These are phyloP conservation scores for Brenthis daphne DNA, from an alignment of 2,888 invertebrate genomes.

Conservation along the genomic window DNA sequence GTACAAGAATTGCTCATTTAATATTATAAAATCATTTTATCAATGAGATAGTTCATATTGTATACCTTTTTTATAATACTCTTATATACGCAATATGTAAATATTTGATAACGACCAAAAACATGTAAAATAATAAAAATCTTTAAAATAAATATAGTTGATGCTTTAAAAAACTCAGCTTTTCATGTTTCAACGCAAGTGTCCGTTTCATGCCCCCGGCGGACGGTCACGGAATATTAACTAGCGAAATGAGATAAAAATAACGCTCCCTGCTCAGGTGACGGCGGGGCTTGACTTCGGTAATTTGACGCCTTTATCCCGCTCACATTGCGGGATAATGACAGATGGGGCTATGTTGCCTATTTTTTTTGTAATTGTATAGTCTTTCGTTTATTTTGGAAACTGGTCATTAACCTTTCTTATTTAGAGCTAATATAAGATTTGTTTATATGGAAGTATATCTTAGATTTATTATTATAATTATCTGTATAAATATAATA, in stretches of 20 bases:
- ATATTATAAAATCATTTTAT: too few species aligned
- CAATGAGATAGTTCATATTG: background rate
- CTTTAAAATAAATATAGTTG: background rate
- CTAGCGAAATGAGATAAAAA: conserved; percentile 70
- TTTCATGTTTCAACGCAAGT: conserved; percentile 41
- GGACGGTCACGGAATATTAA: conserved; percentile 75
- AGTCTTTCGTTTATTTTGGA: conserved; percentile 42
- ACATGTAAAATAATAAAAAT: background rate
- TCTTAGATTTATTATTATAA: too few species aligned
- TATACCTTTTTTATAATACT: background rate
- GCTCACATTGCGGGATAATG: conserved; percentile 67
- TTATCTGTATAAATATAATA: too few species aligned
- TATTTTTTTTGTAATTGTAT: conserved; percentile 9
- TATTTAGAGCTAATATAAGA: too few species aligned
- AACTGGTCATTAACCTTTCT: too few species aligned
- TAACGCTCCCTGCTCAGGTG: conserved; percentile 72
- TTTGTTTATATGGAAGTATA: too few species aligned
- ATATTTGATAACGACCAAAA: too few species aligned
- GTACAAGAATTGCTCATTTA: too few species aligned
- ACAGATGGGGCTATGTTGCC: conserved; percentile 41
- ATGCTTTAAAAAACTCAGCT: background rate
- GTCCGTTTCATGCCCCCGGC: conserved; percentile 65
- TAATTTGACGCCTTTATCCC: conserved; percentile 77
- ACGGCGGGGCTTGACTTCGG: conserved; percentile 71
- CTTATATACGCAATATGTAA: too few species aligned